Evolutionary conservation across 37 sponge, comb jelly and placozoan species (phyloP), one percentile per base, ranked within the genome.

Genomic region (Corticium candelabrum): DNA sequence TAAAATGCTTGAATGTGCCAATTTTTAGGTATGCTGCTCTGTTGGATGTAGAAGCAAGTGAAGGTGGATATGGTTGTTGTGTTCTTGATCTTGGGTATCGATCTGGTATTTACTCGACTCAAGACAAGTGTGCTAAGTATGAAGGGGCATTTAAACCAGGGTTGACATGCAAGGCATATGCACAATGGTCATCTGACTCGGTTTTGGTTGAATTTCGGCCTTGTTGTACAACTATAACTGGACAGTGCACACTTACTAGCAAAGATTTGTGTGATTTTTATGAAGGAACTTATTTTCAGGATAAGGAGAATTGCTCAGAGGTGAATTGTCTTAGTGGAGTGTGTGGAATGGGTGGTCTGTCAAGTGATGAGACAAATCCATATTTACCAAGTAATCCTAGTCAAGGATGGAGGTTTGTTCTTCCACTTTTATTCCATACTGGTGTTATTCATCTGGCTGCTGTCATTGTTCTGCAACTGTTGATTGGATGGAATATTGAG

Each of bases 401-500:
- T 84, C 97, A 96, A 79, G 85, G 84, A 32, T 96, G 91, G 91
- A 69, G 97, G 36, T 90, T 83, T 68, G 56, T 96, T 41, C 76
- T 81, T 3, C 80, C 97, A 34, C 56, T 93, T 2, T 86, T 93
- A 78, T 77, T 93, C 34, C 97, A 96, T 72, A 67, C 90, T 31
- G 97, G 97, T 0, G 67, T 93, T 36, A 85, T 93, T 38, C 94
- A 96, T 35, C 62, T 93, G 37, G 31, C 89, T 0, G 29, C 90
- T 0, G 74, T 90, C 33, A 37, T 90, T 32, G 76, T 74, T 3
- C 75, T 87, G 7, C 94, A 93, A 82, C 83, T 96, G 34, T 87
- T 89, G 69, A 37, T 96, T 57, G 97, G 94, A 1, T 80, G 86
- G 3, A 87, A 90, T 86, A 93, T 96, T n/a, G 97, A 96, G 84